phyloP scores from a whole-genome alignment of 1,140 invertebrate species.

The Harpegnathos saltator region DNA sequence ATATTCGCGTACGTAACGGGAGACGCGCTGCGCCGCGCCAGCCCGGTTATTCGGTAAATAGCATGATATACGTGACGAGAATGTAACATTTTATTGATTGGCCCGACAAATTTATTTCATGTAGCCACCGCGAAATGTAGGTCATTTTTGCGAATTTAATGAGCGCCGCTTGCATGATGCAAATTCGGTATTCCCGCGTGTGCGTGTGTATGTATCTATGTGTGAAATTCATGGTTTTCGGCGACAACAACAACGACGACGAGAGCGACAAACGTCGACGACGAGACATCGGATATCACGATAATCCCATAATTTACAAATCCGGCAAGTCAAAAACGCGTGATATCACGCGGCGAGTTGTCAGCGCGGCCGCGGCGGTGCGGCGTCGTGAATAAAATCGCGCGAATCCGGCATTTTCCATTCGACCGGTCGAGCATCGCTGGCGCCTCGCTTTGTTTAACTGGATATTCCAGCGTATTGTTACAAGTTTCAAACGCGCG shows the following conservation, averaged over 20 bases:
- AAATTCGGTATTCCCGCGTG: conserved; percentile 9
- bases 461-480: conserved; percentile 8
- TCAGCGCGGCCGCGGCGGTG: too few species aligned
- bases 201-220: too few species aligned
- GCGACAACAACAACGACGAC: too few species aligned
- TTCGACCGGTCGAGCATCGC: not conserved
- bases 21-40: too few species aligned
- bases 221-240: conserved; percentile 10
- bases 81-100: conserved; percentile 21
- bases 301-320: too few species aligned
- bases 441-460: conserved; percentile 15
- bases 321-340: too few species aligned
- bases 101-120: not conserved
- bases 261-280: too few species aligned
- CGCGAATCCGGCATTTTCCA: not conserved
- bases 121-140: not conserved
- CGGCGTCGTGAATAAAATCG: not conserved
- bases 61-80: not conserved
- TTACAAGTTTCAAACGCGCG: conserved; percentile 17
- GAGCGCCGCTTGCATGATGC: not conserved
- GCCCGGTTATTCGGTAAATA: conserved; percentile 6
- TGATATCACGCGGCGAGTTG: too few species aligned
- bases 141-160: conserved; percentile 13
- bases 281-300: too few species aligned
- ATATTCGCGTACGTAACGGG: conserved; percentile 50